A percentile compares a stretch with the other conserved stretches of the same genome.
Evolutionary conservation across 2,888 invertebrate genomes (phyloP).

Genomic region (Xestia sexstrigata): DNA sequence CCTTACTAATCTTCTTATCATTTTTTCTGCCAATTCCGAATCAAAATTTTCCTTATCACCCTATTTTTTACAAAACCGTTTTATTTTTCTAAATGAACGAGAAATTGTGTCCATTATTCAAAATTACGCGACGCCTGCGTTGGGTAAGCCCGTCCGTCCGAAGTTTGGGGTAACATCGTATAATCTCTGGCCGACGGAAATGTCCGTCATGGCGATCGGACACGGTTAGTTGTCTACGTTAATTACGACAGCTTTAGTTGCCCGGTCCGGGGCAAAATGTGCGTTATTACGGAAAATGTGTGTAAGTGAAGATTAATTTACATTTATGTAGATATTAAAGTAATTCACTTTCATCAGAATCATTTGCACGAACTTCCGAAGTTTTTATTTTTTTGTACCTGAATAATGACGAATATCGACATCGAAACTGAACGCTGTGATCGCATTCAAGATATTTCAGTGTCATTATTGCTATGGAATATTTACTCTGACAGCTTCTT

Average conservation of each 20-base stretch:
- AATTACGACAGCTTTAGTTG: constrained; percentile 56
- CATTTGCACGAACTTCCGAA: not conserved
- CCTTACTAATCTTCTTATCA: constrained; percentile 28
- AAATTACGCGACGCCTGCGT: constrained; percentile 48
- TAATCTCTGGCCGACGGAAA: constrained; percentile 57
- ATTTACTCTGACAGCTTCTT: not conserved
- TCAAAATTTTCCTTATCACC: constrained; percentile 48
- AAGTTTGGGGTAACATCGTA: constrained; percentile 48
- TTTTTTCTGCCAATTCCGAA: constrained; percentile 30
- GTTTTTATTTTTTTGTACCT: not conserved
- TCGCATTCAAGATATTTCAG: not conserved
- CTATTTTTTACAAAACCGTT: constrained; percentile 41
- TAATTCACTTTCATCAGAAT: not conserved
- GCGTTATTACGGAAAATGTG: constrained; percentile 39
- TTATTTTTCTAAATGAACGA: constrained; percentile 41
- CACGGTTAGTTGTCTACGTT: constrained; percentile 60
- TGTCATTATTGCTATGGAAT: not conserved
- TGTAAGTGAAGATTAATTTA: not conserved
- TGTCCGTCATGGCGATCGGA: constrained; percentile 60
- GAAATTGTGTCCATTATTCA: constrained; percentile 48
- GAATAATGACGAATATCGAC: not conserved
- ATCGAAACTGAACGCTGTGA: not conserved
- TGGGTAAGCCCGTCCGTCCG: constrained; percentile 32
- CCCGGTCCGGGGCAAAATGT: constrained; percentile 26
- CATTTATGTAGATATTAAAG: not conserved